Evolutionary conservation across 2,797 vertebrate genomes (phyloP).

Genomic region (Clangula hyemalis): DNA sequence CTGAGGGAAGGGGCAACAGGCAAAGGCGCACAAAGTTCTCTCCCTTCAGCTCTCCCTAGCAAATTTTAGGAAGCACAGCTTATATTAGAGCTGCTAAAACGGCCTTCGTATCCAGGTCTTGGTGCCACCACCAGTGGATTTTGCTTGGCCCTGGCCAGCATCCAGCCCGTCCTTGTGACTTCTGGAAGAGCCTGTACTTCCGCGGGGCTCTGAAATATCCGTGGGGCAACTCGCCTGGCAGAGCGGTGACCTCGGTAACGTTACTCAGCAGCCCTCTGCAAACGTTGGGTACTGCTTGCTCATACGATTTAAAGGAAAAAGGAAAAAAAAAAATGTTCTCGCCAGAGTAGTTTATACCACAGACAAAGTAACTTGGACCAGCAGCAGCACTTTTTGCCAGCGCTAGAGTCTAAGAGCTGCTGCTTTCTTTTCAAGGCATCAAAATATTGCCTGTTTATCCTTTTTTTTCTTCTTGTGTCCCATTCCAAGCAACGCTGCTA

Average conservation of each 20-base stretch:
- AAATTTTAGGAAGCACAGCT: background rate
- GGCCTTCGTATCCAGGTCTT: rapidly evolving
- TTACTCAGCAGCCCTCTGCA: background rate
- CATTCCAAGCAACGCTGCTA: background rate
- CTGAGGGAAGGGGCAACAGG: rapidly evolving
- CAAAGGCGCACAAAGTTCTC: rapidly evolving
- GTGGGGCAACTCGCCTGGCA: background rate
- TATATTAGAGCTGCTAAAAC: rapidly evolving
- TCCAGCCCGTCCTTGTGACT: background rate
- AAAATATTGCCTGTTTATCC: background rate
- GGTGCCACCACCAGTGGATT: rapidly evolving
- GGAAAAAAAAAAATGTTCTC: background rate
- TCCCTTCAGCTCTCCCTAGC: rapidly evolving
- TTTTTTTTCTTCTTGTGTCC: background rate
- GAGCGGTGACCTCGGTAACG: slow-evolving; percentile 8
- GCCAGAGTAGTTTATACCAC: slow-evolving; percentile 2
- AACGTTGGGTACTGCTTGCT: background rate
- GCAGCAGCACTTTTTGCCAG: background rate
- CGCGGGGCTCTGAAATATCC: background rate
- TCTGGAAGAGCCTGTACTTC: background rate
- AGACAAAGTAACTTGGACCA: slow-evolving; percentile 9
- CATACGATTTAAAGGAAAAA: background rate
- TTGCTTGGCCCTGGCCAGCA: background rate
- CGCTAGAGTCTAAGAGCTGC: background rate
- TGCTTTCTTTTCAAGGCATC: slow-evolving; percentile 9